Evolutionary conservation across 1,140 invertebrate species (phyloP), one percentile per base, ranked within the genome.

Genomic region (Drosophila saltans): DNA sequence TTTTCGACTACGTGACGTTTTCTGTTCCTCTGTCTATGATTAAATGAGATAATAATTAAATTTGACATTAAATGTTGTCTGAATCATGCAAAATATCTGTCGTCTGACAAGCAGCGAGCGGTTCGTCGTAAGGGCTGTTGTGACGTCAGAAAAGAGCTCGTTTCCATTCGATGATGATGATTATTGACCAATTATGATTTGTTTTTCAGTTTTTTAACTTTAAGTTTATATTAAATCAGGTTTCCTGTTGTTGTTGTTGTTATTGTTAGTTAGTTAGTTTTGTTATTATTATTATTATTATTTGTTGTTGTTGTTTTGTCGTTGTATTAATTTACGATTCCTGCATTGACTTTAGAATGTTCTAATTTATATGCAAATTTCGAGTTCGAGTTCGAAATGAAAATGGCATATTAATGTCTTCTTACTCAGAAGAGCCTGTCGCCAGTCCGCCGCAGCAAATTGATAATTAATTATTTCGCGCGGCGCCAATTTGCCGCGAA

Each of bases 331-430:
- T 26, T 55, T 21, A 10, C 48, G 26, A 26, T 26, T 55, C 48
- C 48, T 60, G 58, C 28, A 26, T 52, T 41, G 43, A 4, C 68
- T 79, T 67, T 73, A 72, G 81, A 81, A 73, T 78, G 85, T 69
- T 89, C 84, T 84, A 84, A 89, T 90, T 81, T 90, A 90, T 81
- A 89, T 89, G 85, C 81, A 89, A 89, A 89, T 89, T 66, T 65
- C 28, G 8, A 45, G 4, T 66, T 65, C 28, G 8, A 45, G 4
- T 52, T 52, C 45, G 45, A 59, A 59, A 59, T 59, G 45, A 52
- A 48, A 76, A 71, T 86, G 71, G 62, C 69, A 79, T 86, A 86
- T 85, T 85, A 81, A 78, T 63, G 76, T 62, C 82, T 52, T 36
- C 45, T 52, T 24, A 52, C 45, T 52, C 45, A 26, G 45, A 1